phyloP scores from a whole-genome alignment of 2,797 vertebrate genomes.

The Cryptoblepharus egeriae region DNA sequence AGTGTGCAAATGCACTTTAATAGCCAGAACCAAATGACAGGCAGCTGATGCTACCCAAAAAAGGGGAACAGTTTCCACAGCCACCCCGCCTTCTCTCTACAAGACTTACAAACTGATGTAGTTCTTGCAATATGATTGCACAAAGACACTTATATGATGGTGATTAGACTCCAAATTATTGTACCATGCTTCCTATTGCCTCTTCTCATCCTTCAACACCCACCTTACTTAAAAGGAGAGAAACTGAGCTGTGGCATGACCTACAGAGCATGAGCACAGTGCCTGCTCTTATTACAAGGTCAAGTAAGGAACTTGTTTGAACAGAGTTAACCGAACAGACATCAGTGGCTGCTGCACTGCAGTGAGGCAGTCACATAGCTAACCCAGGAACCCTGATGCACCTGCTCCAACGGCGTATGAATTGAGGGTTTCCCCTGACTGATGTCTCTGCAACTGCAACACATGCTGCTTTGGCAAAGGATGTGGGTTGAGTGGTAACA shows the following conservation, averaged over 20 bases:
- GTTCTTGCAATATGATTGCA: not conserved
- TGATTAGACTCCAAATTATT: not conserved
- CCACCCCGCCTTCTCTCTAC: not conserved
- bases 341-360: not conserved
- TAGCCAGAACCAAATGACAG: no score
- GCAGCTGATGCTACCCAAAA: not conserved
- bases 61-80: not conserved
- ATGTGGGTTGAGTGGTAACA: conserved; percentile 74
- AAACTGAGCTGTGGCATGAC: not conserved
- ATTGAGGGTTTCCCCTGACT: conserved; percentile 73
- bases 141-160: accelerated
- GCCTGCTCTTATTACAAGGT: not conserved
- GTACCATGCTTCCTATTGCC: not conserved
- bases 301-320: not conserved
- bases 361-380: conserved; percentile 18
- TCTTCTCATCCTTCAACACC: not conserved
- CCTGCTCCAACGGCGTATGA: conserved; percentile 73
- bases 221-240: not conserved
- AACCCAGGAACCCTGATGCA: conserved; percentile 53
- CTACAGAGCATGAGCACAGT: not conserved
- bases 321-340: not conserved
- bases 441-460: conserved; percentile 72
- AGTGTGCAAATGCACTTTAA: not conserved
- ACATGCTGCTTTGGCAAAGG: conserved; percentile 62
- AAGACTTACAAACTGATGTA: not conserved